Base-by-base conservation (phyloP, 1,140 invertebrate species). In the Ips nitidus region DNA sequence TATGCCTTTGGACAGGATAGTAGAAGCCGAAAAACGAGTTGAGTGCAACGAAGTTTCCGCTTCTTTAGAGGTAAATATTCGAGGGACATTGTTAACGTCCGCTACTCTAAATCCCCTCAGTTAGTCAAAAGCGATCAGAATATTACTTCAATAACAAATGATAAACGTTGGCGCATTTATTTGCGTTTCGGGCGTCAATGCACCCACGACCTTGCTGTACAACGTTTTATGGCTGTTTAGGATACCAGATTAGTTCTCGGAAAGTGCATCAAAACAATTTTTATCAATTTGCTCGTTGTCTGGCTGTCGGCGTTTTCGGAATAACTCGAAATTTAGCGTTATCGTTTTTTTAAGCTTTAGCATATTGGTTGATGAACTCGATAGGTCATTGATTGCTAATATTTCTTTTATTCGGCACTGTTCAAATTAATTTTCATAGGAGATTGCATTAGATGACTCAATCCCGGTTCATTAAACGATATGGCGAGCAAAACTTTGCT, bases 1-100 rank as follows among this genome's bases (percentile, higher is more conserved):
- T 76, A 92, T 94, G 90, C 89, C 91, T 0, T 84, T 94, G 4
- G 92, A 95, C 74, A 84, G 90, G 59, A 90, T 95, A 66, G 81
- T 94, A 40, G 92, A 94, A 74, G 93, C 93, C 2, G 93, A 95
- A 75, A 87, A 90, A 74, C 84, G 87, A 58, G 87, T 90, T 3
- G 91, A 93, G 68, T 87, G 85, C 67, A 89, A 87, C 75, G 83
- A 83, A 55, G 81, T 83, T 42, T 80, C 83, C 40, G 80, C 81
- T 53, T 82, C 88, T 71, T 86, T 83, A 64, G 85, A 86, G 79
- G 86, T 87, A 78, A 80, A 58, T 58, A 39, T 4, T 38, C 22
- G 22, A 22, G 4, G 36, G 40, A 2, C 36, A 6, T 39, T 3
- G 6, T 58, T 58, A 74, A 47, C 8, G 47, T 36, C 3, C 39